These are phyloP conservation scores for Folsomia candida DNA, from an alignment of 2,888 invertebrate genomes.

Conservation along the genomic window DNA sequence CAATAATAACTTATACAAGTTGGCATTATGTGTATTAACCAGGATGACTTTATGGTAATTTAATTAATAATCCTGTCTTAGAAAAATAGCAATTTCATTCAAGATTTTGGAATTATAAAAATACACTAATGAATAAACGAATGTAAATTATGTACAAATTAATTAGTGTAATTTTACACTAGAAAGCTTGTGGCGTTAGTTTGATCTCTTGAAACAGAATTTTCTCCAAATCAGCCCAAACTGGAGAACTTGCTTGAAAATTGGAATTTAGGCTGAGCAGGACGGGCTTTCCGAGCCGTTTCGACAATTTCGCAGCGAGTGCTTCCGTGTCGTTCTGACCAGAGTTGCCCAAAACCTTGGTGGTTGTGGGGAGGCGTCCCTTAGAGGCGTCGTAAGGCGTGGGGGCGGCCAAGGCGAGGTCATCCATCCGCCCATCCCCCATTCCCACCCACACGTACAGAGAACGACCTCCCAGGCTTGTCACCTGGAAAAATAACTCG, in stretches of 20 bases:
- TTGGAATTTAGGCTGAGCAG: slow-evolving; percentile 58
- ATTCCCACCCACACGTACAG: background rate
- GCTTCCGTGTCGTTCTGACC: slow-evolving; percentile 53
- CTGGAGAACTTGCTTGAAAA: background rate
- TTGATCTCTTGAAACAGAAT: background rate
- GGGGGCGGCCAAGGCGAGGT: slow-evolving; percentile 28
- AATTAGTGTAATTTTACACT: too few relatives aligned
- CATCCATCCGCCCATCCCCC: slow-evolving; percentile 6
- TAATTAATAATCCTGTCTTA: too few relatives aligned
- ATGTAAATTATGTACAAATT: too few relatives aligned
- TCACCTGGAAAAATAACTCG: background rate
- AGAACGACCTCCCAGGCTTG: slow-evolving; percentile 1
- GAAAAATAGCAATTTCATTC: too few relatives aligned
- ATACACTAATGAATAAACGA: too few relatives aligned
- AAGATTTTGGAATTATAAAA: too few relatives aligned
- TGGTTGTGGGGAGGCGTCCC: slow-evolving; percentile 52
- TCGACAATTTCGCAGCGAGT: slow-evolving; percentile 53
- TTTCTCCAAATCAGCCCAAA: background rate
- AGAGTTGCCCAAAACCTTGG: slow-evolving; percentile 55
- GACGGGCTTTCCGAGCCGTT: slow-evolving; percentile 56
- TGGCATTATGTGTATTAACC: too few relatives aligned
- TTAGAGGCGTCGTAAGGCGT: slow-evolving; percentile 27
- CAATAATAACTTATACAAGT: too few relatives aligned
- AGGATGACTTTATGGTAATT: too few relatives aligned
- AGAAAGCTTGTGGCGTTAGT: background rate